Evolutionary conservation across 2,888 invertebrate species (phyloP), one percentile per base, ranked within the genome.

Genomic region (Meteorus cinctellus): DNA sequence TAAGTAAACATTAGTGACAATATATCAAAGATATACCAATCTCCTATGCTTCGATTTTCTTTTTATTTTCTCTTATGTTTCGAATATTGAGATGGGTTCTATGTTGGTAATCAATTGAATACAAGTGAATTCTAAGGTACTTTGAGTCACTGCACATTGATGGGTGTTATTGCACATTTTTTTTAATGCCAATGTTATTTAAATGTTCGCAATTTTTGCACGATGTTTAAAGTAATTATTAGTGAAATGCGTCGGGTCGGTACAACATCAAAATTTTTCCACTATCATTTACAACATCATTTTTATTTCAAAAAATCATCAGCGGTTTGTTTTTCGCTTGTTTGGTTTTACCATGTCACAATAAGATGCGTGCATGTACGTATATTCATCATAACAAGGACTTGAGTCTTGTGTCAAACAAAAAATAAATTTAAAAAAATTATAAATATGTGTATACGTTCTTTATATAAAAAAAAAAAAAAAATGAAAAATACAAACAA

Each of bases 401-500:
- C 59, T 34, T 31, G 51, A 62, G 24, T 65, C 41, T 16, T 65
- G 36, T 41, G 41, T 8, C 12, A 72, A 65, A 72, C 45, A 62
- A 55, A 45, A 59, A 63, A 63, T 2, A 65, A 73, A 76, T 45
- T 24, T 16, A 14, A 36, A 55, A 60, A 12, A 29, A 48, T 67
- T 59, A n/a, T 24, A 72, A 36, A 51, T 34, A 67, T 60, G 66
- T 62, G 67, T 59, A 62, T 36, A 67, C 67, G 60, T 45, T 59
- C 31, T 72, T 70, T 36, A 65, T 14, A 27, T 14, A 59, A 73
- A 78, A 78, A 79, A 12, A 12, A 19, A 59, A 73, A 79, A 79
- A 12, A 12, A 10, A 78, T 78, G 78, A 79, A 80, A 79, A 80
- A 80, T 78, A 80, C 77, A 79, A 78, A 80, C 79, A 81, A 81